Conservation (phyloP, 2,113 vertebrate species). For the Chascanopsetta lugubris region DNA sequence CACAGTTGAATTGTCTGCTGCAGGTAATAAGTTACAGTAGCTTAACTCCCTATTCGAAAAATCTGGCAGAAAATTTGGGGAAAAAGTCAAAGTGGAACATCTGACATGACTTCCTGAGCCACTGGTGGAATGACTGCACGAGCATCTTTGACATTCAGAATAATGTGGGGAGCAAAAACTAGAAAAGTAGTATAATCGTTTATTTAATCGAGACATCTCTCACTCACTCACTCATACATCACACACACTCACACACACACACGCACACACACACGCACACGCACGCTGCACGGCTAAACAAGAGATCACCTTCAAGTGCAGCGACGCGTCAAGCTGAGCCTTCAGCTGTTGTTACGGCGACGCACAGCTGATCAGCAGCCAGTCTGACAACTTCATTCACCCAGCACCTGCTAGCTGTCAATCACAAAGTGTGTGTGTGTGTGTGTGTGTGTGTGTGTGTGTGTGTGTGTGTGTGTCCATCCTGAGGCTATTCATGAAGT, state of each 20-base stretch:
- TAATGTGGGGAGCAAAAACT: conserved; percentile 9
- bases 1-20: no score
- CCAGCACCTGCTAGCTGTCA: conserved; percentile 88
- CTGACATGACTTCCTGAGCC: background rate
- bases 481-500: conserved; percentile 84
- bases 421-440: conserved; percentile 67
- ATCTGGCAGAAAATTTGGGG: no score
- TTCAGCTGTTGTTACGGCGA: conserved; percentile 74
- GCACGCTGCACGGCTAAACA: conserved; percentile 67
- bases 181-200: background rate
- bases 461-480: conserved; percentile 53
- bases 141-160: background rate
- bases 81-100: background rate
- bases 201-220: conserved; percentile 6
- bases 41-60: no score
- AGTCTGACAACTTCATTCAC: conserved; percentile 82
- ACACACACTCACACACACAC: background rate
- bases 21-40: no score
- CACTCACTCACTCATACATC: background rate
- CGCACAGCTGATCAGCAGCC: conserved; percentile 73
- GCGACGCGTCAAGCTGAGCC: conserved; percentile 69
- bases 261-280: background rate
- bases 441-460: no score
- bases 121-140: background rate
- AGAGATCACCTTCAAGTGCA: conserved; percentile 81